phyloP scores from a whole-genome alignment of 2,797 vertebrate species.

The Garrulus glandarius region DNA sequence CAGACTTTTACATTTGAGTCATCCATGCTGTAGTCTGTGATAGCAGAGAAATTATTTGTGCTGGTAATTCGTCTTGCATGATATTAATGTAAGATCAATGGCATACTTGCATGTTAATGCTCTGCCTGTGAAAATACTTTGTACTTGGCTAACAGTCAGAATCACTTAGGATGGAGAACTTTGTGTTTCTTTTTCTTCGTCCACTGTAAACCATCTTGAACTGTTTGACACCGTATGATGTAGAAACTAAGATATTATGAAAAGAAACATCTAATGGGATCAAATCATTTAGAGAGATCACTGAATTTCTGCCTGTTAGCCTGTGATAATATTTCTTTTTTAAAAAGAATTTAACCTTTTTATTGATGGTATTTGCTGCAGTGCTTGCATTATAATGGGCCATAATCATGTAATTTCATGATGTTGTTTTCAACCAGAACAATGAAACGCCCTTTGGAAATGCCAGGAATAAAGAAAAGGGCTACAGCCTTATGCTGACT shows the following conservation, averaged over 20 bases:
- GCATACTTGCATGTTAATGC: background rate
- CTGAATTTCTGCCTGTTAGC: background rate
- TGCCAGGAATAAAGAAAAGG: background rate
- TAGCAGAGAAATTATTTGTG: background rate
- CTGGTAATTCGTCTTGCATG: background rate
- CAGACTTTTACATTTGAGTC: background rate
- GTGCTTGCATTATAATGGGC: background rate
- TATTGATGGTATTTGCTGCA: background rate
- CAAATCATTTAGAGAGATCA: background rate
- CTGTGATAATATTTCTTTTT: background rate
- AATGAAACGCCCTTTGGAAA: background rate
- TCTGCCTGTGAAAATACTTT: background rate
- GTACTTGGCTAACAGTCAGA: background rate
- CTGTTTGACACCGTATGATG: background rate
- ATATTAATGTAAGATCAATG: background rate
- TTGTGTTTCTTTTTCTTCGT: background rate
- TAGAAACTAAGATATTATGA: background rate
- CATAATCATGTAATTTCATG: background rate
- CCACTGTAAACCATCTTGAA: background rate
- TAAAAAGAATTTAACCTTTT: background rate
- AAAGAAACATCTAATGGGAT: background rate
- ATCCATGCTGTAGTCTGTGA: background rate
- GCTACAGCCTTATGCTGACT: background rate
- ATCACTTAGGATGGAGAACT: background rate
- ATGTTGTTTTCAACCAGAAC: background rate